phyloP scores from a whole-genome alignment of 2,113 vertebrate genomes.

The Nanger granti region DNA sequence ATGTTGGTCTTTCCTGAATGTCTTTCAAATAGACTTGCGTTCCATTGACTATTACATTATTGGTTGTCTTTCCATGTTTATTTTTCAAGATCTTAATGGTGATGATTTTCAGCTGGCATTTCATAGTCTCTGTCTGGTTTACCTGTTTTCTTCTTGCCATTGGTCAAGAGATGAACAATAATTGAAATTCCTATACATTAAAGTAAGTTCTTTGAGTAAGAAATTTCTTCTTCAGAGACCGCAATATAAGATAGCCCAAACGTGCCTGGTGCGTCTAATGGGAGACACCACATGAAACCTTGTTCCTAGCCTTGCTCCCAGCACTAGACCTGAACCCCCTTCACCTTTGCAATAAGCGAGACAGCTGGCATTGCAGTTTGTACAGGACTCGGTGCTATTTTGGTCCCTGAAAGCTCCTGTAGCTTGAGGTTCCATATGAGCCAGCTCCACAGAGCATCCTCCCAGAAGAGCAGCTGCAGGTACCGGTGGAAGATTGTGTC shows the following conservation, averaged over 20 bases:
- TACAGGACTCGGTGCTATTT: not conserved
- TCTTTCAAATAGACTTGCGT: not conserved
- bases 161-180: not conserved
- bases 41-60: not conserved
- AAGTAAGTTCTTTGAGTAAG: not conserved
- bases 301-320: not conserved
- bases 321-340: no score
- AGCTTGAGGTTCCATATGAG: not conserved
- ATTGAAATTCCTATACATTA: not conserved
- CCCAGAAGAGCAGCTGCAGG: not conserved
- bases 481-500: not conserved
- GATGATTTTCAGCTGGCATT: not conserved
- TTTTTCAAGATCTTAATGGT: not conserved
- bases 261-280: not conserved
- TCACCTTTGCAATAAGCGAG: not conserved
- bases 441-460: not conserved
- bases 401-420: not conserved
- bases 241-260: not conserved
- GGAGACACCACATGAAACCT: not conserved
- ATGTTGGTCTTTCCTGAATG: not conserved
- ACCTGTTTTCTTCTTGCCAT: not conserved
- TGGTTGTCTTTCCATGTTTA: not conserved
- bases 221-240: not conserved
- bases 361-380: not conserved
- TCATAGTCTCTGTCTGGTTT: not conserved